Percentiles rank a stretch among this genome's conserved stretches.
Evolutionary conservation across 2,888 invertebrate genomes (phyloP).

Genomic region (Lasioglossum vierecki): DNA sequence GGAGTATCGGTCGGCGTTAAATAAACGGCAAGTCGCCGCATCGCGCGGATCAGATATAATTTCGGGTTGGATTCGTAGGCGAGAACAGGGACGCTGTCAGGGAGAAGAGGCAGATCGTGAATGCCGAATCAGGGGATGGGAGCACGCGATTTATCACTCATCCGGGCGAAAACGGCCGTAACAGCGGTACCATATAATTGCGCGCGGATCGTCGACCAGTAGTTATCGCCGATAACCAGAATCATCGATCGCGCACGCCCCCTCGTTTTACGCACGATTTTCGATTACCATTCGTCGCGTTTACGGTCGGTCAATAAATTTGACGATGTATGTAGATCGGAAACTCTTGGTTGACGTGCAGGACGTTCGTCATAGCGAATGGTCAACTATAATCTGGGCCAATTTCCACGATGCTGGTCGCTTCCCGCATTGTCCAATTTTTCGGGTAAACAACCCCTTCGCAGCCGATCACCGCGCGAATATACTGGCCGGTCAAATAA

Average conservation of each 20-base stretch:
- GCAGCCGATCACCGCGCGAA: neutral
- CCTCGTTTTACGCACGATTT: constrained; percentile 70
- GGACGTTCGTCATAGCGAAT: constrained; percentile 17
- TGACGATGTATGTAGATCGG: constrained; percentile 49
- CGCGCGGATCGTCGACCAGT: constrained; percentile 56
- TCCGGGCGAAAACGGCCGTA: constrained; percentile 67
- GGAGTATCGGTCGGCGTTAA: constrained; percentile 40
- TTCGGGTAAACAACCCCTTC: neutral
- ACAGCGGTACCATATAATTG: constrained; percentile 66
- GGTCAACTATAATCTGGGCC: neutral
- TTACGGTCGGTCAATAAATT: constrained; percentile 64
- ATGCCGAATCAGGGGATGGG: constrained; percentile 15
- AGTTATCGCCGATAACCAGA: constrained; percentile 59
- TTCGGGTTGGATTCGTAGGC: constrained; percentile 46
- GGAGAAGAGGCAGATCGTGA: constrained; percentile 29
- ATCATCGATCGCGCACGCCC: constrained; percentile 60
- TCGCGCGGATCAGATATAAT: constrained; percentile 61
- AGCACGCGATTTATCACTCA: constrained; percentile 66
- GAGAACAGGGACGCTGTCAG: constrained; percentile 9
- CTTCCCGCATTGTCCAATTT: neutral
- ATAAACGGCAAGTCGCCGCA: constrained; percentile 58
- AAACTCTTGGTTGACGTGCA: constrained; percentile 31
- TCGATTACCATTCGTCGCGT: constrained; percentile 68
- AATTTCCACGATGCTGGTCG: neutral
- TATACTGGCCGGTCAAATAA: neutral